Evolutionary conservation across 2,888 invertebrate genomes (phyloP), one percentile per base, ranked within the genome.

Genomic region (Lissocephala sabroskyi): DNA sequence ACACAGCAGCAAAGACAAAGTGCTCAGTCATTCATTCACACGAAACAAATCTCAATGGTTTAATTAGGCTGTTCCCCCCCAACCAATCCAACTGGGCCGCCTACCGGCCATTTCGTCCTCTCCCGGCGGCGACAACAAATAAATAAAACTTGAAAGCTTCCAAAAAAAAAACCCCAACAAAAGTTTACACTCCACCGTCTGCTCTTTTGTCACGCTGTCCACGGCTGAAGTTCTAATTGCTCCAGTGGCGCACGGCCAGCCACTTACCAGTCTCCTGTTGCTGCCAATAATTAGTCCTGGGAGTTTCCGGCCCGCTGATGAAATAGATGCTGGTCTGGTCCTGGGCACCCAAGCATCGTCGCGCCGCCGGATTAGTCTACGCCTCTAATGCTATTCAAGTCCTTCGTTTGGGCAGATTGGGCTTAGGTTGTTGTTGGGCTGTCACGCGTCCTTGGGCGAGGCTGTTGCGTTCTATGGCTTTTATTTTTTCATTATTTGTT

Each of bases 201-300:
- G n/a, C 16, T 51, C 52, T 52, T 52, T 51, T 18, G 5, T 26
- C 14, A 4, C 16, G 39, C 37, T 26, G 56, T 18, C 32, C 36
- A 13, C 19, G 39, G 29, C 28, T n/a, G 41, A 30, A 33, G 40
- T 43, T 41, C 57, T 68, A 68, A 68, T 76, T 76, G 63, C 54
- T 61, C 45, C 51, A 52, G 45, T 32, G 65, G 54, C 39, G 54
- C 44, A 39, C 26, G 41, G 17, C 7, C 4, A 16, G 40, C 43
- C 50, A 46, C 56, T 62, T 63, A 47, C 43, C 60, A 51, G 46
- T 45, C 41, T 66, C 52, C 56, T 52, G 49, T 48, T 75, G 54
- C 62, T 68, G 74, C 54, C 70, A 55, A 70, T 70, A 74, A 70
- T 70, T 74, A 76, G 68, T 65, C 54, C 60, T 52, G 56, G 53